phyloP scores from a whole-genome alignment of 2,113 vertebrate species.

The Ivindomyrus marchei region DNA sequence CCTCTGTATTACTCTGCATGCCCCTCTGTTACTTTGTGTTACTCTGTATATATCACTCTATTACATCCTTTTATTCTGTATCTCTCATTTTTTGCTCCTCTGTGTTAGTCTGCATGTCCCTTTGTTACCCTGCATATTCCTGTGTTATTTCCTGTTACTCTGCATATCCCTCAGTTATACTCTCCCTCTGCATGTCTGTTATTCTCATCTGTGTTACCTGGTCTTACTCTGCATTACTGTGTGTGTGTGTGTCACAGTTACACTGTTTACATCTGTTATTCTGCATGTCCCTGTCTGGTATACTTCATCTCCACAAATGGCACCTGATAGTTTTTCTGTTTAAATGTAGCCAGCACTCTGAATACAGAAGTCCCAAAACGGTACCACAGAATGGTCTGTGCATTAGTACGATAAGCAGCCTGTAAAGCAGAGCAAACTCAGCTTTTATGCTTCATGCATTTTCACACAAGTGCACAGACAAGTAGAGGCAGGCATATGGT shows the following conservation, averaged over 20 bases:
- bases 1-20: neutral
- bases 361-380: neutral
- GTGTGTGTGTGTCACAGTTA: neutral
- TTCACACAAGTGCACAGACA: neutral
- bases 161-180: neutral
- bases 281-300: neutral
- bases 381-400: neutral
- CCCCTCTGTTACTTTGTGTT: neutral
- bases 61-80: neutral
- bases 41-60: neutral
- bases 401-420: neutral
- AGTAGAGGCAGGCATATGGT: neutral
- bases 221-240: neutral
- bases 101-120: neutral
- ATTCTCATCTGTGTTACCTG: neutral
- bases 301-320: neutral
- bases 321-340: neutral
- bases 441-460: neutral
- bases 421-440: neutral
- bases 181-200: neutral
- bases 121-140: neutral
- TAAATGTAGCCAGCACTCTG: neutral
- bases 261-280: neutral
- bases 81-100: neutral
- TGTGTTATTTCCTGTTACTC: neutral